phyloP scores from a whole-genome alignment of 1,140 invertebrate genomes.

The Caenorhabditis brenneri region DNA sequence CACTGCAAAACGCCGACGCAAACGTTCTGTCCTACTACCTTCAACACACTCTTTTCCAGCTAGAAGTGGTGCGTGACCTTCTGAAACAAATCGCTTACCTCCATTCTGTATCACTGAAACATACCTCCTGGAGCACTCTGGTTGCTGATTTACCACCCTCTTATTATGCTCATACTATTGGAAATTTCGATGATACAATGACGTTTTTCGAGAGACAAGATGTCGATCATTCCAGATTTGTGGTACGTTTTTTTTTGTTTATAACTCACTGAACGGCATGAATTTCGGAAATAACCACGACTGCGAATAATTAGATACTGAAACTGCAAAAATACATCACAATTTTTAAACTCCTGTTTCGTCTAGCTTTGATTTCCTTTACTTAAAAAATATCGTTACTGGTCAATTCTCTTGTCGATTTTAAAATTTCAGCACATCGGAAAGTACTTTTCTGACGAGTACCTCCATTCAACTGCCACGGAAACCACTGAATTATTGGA shows the following conservation, averaged over 20 bases:
- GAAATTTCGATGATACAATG: conserved; percentile 44
- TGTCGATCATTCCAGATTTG: conserved; percentile 59
- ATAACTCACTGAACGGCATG: too few relatives aligned
- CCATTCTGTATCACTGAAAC: conserved; percentile 53
- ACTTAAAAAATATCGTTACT: too few relatives aligned
- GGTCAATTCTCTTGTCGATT: too few relatives aligned
- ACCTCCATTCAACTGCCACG: conserved; percentile 54
- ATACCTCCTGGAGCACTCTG: conserved; percentile 54
- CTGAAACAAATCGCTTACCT: conserved; percentile 55
- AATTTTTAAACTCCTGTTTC: too few relatives aligned
- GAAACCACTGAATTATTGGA: conserved; percentile 48
- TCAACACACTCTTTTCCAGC: background rate
- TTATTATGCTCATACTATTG: conserved; percentile 37
- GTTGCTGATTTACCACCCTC: conserved; percentile 49
- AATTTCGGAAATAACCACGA: too few relatives aligned
- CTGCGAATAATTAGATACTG: too few relatives aligned
- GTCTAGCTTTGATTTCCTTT: too few relatives aligned
- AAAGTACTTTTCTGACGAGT: conserved; percentile 56
- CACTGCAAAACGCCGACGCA: too few relatives aligned
- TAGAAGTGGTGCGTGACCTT: conserved; percentile 53
- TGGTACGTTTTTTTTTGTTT: conserved; percentile 38
- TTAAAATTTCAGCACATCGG: conserved; percentile 60
- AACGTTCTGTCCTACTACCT: too few relatives aligned
- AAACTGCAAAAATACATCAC: too few relatives aligned
- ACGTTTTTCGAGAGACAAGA: conserved; percentile 53